Conservation (phyloP, 2,888 invertebrate species). For the Cantharis flavilabris region DNA sequence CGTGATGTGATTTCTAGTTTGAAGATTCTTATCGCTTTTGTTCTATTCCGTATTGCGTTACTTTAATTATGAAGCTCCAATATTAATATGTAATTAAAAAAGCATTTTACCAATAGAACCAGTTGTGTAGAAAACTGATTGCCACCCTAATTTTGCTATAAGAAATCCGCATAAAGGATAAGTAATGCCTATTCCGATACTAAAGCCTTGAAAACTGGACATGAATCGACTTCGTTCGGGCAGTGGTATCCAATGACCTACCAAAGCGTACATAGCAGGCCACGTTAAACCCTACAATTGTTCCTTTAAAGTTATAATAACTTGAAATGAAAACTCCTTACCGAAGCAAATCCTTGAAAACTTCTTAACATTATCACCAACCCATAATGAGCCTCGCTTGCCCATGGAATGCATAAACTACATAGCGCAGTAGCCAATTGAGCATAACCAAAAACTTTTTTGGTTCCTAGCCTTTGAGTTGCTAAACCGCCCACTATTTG, state of each 20-base stretch:
- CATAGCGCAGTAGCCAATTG: constrained; percentile 71
- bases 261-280: constrained; percentile 77
- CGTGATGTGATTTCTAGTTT: too few species aligned
- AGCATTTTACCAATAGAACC: constrained; percentile 61
- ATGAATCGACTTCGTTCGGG: constrained; percentile 72
- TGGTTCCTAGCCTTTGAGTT: constrained; percentile 72
- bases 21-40: too few species aligned
- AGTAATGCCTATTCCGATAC: constrained; percentile 73
- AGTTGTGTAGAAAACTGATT: constrained; percentile 71
- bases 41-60: neutral
- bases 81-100: neutral
- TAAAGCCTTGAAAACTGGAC: constrained; percentile 78
- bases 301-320: neutral
- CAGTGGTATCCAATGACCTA: constrained; percentile 75
- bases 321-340: constrained; percentile 47
- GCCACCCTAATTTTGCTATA: constrained; percentile 70
- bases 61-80: neutral
- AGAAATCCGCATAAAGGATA: constrained; percentile 73
- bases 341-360: constrained; percentile 71
- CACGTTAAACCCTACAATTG: constrained; percentile 66
- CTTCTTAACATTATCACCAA: constrained; percentile 66
- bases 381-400: constrained; percentile 65
- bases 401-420: constrained; percentile 68
- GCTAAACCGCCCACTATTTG: constrained; percentile 72
- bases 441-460: constrained; percentile 71